Conservation (phyloP, 2,113 vertebrate genomes). For the Hymenochirus boettgeri region DNA sequence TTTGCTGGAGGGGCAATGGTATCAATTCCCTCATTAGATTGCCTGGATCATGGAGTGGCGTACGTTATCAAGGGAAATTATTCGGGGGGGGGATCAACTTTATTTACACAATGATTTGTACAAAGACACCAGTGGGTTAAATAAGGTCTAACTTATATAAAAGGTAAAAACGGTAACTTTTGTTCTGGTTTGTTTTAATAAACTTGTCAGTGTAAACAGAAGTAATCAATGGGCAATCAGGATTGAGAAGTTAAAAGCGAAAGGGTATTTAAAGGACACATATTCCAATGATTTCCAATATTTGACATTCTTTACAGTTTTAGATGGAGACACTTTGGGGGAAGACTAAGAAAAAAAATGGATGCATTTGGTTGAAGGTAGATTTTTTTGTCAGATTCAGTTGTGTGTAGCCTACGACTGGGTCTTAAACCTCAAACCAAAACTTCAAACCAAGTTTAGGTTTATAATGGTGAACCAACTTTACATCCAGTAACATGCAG, state of each 20-base stretch:
- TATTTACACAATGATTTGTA: conserved; percentile 1
- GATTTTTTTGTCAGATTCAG: too few relatives aligned
- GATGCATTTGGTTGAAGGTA: too few relatives aligned
- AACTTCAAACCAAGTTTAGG: too few relatives aligned
- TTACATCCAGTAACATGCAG: too few relatives aligned
- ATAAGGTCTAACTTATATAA: conserved; percentile 3
- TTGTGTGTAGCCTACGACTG: too few relatives aligned
- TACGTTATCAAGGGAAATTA: neutral
- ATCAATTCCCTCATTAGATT: conserved; percentile 36
- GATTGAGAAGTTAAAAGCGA: neutral
- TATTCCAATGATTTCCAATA: conserved; percentile 24
- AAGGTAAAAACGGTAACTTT: neutral
- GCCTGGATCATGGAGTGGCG: neutral
- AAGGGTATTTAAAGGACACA: neutral
- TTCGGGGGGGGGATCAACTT: neutral
- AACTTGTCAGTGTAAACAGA: conserved; percentile 19
- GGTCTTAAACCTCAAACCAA: too few relatives aligned
- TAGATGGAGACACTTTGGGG: neutral
- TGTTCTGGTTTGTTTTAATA: neutral
- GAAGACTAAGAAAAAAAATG: neutral
- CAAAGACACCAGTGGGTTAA: conserved; percentile 1
- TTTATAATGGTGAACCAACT: too few relatives aligned
- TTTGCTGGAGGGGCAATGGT: conserved; percentile 33
- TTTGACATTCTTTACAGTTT: neutral
- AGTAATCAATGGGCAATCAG: conserved; percentile 4